phyloP scores from a whole-genome alignment of 2,113 vertebrate species.

The Rhagologus leucostigma region DNA sequence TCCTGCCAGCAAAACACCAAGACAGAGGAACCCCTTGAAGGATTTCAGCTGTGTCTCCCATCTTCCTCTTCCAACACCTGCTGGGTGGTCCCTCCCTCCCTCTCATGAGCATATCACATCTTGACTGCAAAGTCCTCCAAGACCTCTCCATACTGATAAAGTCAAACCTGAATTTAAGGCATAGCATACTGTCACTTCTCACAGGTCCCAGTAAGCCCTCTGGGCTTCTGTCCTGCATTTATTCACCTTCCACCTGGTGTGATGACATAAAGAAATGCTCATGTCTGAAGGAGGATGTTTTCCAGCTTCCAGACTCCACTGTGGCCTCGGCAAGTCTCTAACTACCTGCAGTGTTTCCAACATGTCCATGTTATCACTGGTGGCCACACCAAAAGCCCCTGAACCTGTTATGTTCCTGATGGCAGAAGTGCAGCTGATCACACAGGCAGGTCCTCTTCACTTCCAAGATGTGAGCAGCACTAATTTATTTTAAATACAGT shows the following conservation, averaged over 20 bases:
- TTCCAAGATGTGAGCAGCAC: not conserved
- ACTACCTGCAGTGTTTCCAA: not conserved
- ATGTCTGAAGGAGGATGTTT: not conserved
- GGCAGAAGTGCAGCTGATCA: not conserved
- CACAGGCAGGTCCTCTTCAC: not conserved
- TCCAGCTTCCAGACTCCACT: not conserved
- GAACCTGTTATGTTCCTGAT: not conserved
- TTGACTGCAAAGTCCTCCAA: not conserved
- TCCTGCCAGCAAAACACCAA: not conserved
- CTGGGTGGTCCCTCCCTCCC: not conserved
- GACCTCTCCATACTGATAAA: not conserved
- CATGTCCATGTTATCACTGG: not conserved
- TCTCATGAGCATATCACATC: too few species aligned
- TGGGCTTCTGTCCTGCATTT: not conserved
- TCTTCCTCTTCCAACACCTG: not conserved
- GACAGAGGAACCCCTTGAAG: accelerated
- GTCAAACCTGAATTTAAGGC: not conserved
- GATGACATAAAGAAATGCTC: not conserved
- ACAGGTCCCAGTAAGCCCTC: not conserved
- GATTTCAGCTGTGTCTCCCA: not conserved
- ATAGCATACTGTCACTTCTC: not conserved
- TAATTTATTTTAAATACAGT: not conserved
- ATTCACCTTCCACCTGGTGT: not conserved
- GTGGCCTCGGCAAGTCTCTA: not conserved
- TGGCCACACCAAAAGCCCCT: not conserved